Evolutionary conservation across 2,797 vertebrate species (phyloP).

Genomic region (Anguilla megastoma): DNA sequence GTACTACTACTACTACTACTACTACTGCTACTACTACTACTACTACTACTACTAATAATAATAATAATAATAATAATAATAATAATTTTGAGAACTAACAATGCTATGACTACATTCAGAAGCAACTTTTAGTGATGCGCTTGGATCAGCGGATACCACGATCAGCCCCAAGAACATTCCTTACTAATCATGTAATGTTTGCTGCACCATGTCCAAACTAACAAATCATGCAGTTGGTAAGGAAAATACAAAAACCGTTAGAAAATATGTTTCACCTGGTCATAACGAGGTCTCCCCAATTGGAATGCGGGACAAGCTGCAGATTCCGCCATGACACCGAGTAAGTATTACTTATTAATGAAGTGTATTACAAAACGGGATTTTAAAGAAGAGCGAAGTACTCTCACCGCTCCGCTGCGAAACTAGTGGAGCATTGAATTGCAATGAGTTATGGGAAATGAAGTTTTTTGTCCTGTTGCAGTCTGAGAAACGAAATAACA

Average conservation of each 20-base stretch:
- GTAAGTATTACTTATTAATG: slow-evolving; percentile 59
- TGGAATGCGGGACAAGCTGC: slow-evolving; percentile 73
- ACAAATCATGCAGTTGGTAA: not conserved
- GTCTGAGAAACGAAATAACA: not conserved
- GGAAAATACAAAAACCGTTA: not conserved
- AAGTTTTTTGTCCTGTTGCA: not conserved
- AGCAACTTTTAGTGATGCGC: slow-evolving; percentile 8
- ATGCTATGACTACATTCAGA: not conserved
- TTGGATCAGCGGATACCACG: not conserved
- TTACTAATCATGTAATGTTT: not conserved
- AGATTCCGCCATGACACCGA: slow-evolving; percentile 68
- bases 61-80: not conserved
- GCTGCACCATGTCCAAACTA: not conserved
- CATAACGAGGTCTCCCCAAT: slow-evolving; percentile 79
- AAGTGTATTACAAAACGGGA: slow-evolving; percentile 58
- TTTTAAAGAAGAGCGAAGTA: slow-evolving; percentile 31
- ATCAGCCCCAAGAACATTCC: not conserved
- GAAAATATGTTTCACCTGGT: slow-evolving; percentile 75
- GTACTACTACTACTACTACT: not conserved
- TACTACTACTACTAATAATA: not conserved
- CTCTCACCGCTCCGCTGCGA: slow-evolving; percentile 29
- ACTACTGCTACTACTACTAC: not conserved
- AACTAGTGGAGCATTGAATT: slow-evolving; percentile 1
- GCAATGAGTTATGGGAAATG: slow-evolving; percentile 30
- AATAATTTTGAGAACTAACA: not conserved